These are phyloP conservation scores for Virgularia gustaviana DNA, from an alignment of 92 coral and sea anemone genomes.

Conservation along the genomic window DNA sequence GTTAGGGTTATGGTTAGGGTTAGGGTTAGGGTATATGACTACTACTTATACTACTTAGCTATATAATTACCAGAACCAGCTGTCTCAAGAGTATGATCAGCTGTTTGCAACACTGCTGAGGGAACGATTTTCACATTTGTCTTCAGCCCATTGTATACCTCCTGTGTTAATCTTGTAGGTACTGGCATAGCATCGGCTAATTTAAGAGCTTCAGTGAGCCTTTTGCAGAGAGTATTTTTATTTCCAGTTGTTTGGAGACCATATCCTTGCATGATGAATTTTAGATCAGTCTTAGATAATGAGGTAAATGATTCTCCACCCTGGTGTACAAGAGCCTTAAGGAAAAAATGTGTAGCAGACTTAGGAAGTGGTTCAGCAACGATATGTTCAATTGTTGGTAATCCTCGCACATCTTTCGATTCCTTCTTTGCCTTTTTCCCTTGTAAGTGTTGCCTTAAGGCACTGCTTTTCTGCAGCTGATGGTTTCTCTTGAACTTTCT, in stretches of 20 bases:
- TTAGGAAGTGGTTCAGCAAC: conserved; percentile 34
- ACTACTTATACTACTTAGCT: too few species aligned
- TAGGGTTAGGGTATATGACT: too few species aligned
- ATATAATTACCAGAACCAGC: too few species aligned
- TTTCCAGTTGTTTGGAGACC: conserved; percentile 11
- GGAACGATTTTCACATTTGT: too few species aligned
- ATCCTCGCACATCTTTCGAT: conserved; percentile 6
- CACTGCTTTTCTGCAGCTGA: conserved; percentile 22
- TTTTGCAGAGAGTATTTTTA: conserved; percentile 1
- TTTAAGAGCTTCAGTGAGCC: conserved; percentile 4
- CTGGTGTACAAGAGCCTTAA: conserved; percentile 17
- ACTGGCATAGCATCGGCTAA: conserved; percentile 23
- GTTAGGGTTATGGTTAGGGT: too few species aligned
- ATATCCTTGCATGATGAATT: conserved; percentile 20
- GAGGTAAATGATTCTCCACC: conserved; percentile 13
- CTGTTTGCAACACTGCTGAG: too few species aligned
- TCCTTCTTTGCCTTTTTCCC: conserved; percentile 4
- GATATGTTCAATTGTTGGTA: neutral
- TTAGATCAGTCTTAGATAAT: conserved; percentile 18
- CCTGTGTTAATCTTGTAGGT: conserved; percentile 25
- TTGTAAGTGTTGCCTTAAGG: conserved; percentile 23
- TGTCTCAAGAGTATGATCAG: too few species aligned
- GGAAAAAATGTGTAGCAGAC: conserved; percentile 22
- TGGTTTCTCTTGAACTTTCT: conserved; percentile 22
- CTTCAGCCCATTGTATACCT: conserved; percentile 1